Base-by-base conservation (phyloP, 2,888 invertebrate species). In the Limnephilus lunatus region DNA sequence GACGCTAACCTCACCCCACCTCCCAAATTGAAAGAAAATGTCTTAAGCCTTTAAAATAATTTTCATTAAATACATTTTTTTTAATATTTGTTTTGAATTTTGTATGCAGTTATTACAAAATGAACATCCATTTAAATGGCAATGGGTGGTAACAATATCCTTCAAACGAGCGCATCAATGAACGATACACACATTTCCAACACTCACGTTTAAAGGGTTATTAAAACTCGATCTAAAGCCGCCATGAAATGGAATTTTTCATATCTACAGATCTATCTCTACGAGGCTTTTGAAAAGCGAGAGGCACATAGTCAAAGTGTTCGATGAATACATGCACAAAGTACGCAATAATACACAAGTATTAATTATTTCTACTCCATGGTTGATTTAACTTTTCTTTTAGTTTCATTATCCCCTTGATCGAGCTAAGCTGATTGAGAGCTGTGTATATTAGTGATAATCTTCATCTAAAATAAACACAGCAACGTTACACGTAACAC, bases 401-500 rank as follows among this genome's bases (percentile, higher is more conserved):
- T 48, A 12, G 44, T n/a, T 3, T 44, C 14, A n/a, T 86, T n/a
- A 30, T n/a, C 39, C 7, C 19, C 31, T 44, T 53, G 86, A 86
- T 86, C 86, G 86, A 53, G 15, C 12, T 32, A 4, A 68, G 35
- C 88, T 88, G 88, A 88, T 88, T 88, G 68, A n/a, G 31, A 31
- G 80, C 80, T 88, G 88, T 88, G 88, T 53, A 88, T 88, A 88
- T 88, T 88, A 89, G 81, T n/a, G 89, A 82, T 81, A 89, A 89
- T 82, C 89, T 89, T 25, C 81, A 82, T 82, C 89, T 89, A 81
- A 81, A 89, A 89, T 89, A 89, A 89, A 89, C 89, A 89, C 39
- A 44, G 25, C 35, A 39, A 30, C 81, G 48, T 48, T 35, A 89
- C 81, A 81, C 81, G 48, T 48, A 25, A 89, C 81, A 81, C 30